Evolutionary conservation across 2,113 vertebrate species (phyloP), one percentile per base, ranked within the genome.

Genomic region (Chlamydotis undulata): DNA sequence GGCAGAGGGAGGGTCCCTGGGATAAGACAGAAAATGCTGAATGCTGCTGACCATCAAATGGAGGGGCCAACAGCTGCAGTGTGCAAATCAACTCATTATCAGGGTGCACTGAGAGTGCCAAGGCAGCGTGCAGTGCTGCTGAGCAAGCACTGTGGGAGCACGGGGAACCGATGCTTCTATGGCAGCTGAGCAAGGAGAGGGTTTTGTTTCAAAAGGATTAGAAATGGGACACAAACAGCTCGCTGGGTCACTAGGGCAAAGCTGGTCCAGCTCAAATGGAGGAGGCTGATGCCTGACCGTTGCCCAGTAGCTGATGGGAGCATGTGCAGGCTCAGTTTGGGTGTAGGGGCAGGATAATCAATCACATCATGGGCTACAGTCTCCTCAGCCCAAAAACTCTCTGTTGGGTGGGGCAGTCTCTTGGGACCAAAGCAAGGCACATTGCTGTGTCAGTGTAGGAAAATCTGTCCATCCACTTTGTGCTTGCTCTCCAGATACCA

Each of bases 91-190:
- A 5, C 16, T 29, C 3, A 7, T 26, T 35, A 25, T 7, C 11
- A 31, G 60, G 16, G 31, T 37, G 37, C 71, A 26, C 47, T 6
- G 47, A 43, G 28, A 69, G 73, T 2, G 0, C 21, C 39, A 7
- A 10, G 63, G 52, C 45, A 86, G 68, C 0, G 0, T 9, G 12
- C 52, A n/a, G 55, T 13, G 26, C 33, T 60, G 47, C 74, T 77
- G 79, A 57, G 26, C 53, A 52, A 28, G 75, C 57, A 33, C 23
- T 19, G n/a, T 4, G 13, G 17, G 12, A 53, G 23, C 4, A 49
- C 1, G 2, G 17, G 53, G 23, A 74, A 43, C n/a, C 1, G 0
- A 23, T 0, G 1, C 19, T 60, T 13, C 29, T 29, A 26, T 31
- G 67, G n/a, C 35, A 78, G 60, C n/a, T 87, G 56, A 69, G 61